Percentiles rank a stretch among this genome's conserved stretches.
phyloP scores from a whole-genome alignment of 2,888 invertebrate species.

The Drosophila robusta region DNA sequence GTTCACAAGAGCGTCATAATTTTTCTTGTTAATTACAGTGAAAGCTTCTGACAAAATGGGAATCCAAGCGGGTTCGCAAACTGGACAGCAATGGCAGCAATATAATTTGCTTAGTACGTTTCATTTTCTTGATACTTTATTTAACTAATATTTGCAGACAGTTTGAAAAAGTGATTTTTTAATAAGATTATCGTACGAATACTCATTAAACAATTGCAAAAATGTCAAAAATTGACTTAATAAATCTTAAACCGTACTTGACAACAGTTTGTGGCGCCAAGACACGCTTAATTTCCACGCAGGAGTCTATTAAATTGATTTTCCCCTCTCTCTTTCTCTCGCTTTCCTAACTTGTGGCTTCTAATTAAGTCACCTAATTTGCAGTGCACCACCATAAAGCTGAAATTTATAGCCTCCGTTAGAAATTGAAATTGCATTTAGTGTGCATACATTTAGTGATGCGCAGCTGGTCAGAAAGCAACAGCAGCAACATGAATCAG shows the following conservation, averaged over 20 bases:
- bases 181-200: no score
- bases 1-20: constrained; percentile 47
- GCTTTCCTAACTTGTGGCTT: not conserved
- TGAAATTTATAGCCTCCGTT: no score
- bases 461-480: not conserved
- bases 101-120: not conserved
- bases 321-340: no score
- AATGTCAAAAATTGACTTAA: no score
- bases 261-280: no score
- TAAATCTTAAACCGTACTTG: no score
- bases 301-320: no score
- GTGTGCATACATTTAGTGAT: not conserved
- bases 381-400: not conserved
- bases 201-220: no score
- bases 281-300: no score
- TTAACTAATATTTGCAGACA: not conserved
- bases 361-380: not conserved
- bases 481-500: not conserved
- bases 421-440: not conserved
- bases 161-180: no score
- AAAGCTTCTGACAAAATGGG: not conserved
- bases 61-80: not conserved
- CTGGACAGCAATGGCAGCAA: not conserved
- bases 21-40: constrained; percentile 57
- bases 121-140: not conserved